phyloP scores from a whole-genome alignment of 2,888 invertebrate species.

The Hypomecis atomaria region DNA sequence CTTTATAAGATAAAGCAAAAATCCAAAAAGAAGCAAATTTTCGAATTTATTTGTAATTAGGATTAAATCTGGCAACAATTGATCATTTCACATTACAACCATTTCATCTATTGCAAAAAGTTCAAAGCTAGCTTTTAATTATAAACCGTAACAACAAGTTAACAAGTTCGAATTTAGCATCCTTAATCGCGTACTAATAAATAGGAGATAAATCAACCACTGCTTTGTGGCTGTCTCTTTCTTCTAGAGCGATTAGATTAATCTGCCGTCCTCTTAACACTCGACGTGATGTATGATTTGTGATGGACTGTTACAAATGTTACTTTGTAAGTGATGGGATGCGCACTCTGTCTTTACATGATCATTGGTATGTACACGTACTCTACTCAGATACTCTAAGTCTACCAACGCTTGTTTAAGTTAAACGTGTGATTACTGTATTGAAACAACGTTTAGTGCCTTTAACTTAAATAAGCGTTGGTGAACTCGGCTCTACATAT shows the following conservation, averaged over 20 bases:
- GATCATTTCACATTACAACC: not conserved
- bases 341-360: no score
- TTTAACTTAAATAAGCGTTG: no score
- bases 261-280: conserved; percentile 21
- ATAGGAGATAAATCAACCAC: conserved; percentile 27
- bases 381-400: no score
- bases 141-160: not conserved
- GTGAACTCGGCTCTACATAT: no score
- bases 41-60: no score
- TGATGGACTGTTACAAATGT: conserved; percentile 21
- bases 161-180: conserved; percentile 3
- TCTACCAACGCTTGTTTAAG: no score
- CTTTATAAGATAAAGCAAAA: no score
- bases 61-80: no score
- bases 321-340: conserved; percentile 12
- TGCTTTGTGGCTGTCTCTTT: conserved; percentile 22
- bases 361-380: no score
- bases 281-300: conserved; percentile 31
- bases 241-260: conserved; percentile 27
- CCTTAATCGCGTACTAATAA: conserved; percentile 22
- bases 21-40: no score
- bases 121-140: conserved; percentile 6
- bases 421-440: no score
- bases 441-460: no score
- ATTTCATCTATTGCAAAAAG: not conserved